Evolutionary conservation across 2,888 invertebrate species (phyloP), one percentile per base, ranked within the genome.

Genomic region (Lepidocyrtinus sp.): DNA sequence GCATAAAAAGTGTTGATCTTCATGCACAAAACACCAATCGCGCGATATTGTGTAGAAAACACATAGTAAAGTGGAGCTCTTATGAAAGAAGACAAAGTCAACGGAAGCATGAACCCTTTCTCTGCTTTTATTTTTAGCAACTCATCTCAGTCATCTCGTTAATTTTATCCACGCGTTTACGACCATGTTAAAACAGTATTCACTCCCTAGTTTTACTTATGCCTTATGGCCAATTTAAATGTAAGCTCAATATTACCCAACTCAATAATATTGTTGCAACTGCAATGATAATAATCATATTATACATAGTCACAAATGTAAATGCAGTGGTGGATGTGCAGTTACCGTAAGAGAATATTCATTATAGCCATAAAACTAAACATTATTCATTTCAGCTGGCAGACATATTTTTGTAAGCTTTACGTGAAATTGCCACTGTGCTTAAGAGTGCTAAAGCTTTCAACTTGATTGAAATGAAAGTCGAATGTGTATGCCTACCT

Each of bases 91-190:
- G 36, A 36, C 36, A 36, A 36, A 36, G 36, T 36, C 36, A 7
- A 12, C 36, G 36, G 36, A 36, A 36, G 36, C 5, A 36, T 36
- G 36, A 12, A 36, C 12, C 22, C 45, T 62, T 26, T 61, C 36
- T 62, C 67, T 63, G 21, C 63, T 64, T 73, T 77, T 83, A 83
- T 83, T 83, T 83, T 81, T 83, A 83, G 83, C 79, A 83, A 81
- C 81, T 81, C 81, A 79, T 81, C 81, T 78, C 78, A 81, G 79
- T 81, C 81, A 79, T 81, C 81, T 78, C 78, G 83, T 83, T 83
- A 78, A 81, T 83, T 81, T 81, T 78, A 81, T 79, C 81, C 83
- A 83, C 83, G 83, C 79, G 81, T 83, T 82, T 83, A 75, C 78
- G 75, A 78, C 74, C 75, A 75, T 75, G 74, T 75, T 70, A 80